Base-by-base conservation (phyloP, 2,797 vertebrate genomes). In the Eulemur albifrons region DNA sequence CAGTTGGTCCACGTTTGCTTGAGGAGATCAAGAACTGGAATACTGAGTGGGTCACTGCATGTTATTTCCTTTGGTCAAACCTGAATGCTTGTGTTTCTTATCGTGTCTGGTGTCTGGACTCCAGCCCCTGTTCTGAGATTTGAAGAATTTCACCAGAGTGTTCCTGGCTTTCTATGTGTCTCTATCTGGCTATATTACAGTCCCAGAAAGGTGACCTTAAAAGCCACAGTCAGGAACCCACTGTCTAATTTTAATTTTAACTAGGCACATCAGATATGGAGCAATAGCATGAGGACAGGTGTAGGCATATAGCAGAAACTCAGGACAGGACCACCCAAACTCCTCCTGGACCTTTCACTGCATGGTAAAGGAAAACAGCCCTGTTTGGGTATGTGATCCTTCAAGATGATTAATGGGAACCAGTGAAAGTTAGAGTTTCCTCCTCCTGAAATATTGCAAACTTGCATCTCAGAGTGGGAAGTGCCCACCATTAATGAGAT, bases 191-290 rank as follows among this genome's bases (percentile, higher is more conserved):
- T 84, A 21, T 38, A 61, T n/a, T 57, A 27, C 9, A 91, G 45
- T 87, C 43, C 18, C 10, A 3, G 30, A 40, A 61, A 97, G 43
- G 45, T 65, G 40, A 90, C 10, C 15, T 79, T 61, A 84, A 73
- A 45, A 89, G 30, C 15, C 25, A 79, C 27, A 63, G 30, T 48
- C 20, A 13, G 43, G 90, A 96, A 86, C 5, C 54, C 50, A n/a
- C 23, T 18, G 5, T 61, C 40, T 30, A 40, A 69, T 65, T 94
- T 85, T 88, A 75, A 77, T 97, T 69, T 96, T 82, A 69, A 21
- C 52, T 35, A 77, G 8, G 40, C 7, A 6, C 30, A 48, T 88
- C 59, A 80, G 70, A 32, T 70, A 63, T 40, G 65, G 43, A 57
- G 52, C 10, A 18, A 83, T 69, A 90, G 5, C 38, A 84, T 70